Evolutionary conservation across 1,140 invertebrate genomes (phyloP).

Genomic region (Drosophila oshimai): DNA sequence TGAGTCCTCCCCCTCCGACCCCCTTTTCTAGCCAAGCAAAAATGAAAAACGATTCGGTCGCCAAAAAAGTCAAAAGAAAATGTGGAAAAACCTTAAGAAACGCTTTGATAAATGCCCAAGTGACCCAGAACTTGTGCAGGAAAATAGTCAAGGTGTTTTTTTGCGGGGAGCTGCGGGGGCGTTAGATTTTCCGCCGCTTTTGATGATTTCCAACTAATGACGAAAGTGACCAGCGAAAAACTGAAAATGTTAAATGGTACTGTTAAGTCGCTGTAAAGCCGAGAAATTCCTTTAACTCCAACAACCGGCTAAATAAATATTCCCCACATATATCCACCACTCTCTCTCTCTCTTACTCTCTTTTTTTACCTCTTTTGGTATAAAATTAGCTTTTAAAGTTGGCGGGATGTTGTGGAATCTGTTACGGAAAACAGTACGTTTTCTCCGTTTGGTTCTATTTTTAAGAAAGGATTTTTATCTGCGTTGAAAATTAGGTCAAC

Average conservation of each 20-base stretch:
- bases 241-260: not conserved
- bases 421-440: too few relatives aligned
- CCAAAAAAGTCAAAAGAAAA: conserved; percentile 8
- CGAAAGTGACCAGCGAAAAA: conserved; percentile 24
- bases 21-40: not conserved
- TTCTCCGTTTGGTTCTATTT: too few relatives aligned
- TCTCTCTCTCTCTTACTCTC: not conserved
- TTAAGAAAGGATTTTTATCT: too few relatives aligned
- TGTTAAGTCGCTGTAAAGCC: not conserved
- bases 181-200: not conserved
- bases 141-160: conserved; percentile 11
- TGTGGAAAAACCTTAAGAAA: conserved; percentile 29
- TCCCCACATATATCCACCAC: not conserved
- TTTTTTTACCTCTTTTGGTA: too few relatives aligned
- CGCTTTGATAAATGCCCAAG: conserved; percentile 37
- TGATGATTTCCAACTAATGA: conserved; percentile 34
- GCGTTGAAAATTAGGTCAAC: too few relatives aligned
- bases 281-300: not conserved
- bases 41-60: conserved; percentile 39
- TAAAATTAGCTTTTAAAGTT: too few relatives aligned
- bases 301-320: not conserved
- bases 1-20: not conserved
- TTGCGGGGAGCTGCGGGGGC: not conserved
- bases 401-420: too few relatives aligned
- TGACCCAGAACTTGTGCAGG: conserved; percentile 68